Base-by-base conservation (phyloP, 1,140 invertebrate genomes). In the Parasteatoda tepidariorum region DNA sequence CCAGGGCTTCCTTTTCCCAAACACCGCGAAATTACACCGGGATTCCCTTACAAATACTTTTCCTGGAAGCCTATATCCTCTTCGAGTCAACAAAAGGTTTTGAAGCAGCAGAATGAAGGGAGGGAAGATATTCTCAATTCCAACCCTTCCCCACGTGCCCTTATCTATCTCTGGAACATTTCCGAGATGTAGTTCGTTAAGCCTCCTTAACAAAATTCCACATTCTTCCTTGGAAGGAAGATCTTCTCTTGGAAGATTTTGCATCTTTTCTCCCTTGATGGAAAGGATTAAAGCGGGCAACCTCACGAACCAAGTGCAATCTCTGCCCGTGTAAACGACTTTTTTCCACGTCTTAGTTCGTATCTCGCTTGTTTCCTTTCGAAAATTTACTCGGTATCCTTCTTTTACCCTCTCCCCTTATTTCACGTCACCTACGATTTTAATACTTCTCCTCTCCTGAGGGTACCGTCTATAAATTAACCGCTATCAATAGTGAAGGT, bases 31-130 rank as follows among this genome's bases (percentile, higher is more conserved):
- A 79, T 79, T 79, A 68, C 64, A 61, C 64, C 61, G 62, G 54
- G 76, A 79, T 79, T 79, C 62, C 66, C 61, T 31, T 34, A 34
- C 62, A 57, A 79, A 79, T 79, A 79, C 76, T 79, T 79, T 79
- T 48, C 28, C 6, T n/a, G 18, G 22, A 15, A 34, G n/a, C 5
- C 22, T 3, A 13, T n/a, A 30, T 26, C 33, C 70, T 73, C 61
- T 78, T 41, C 61, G 22, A 64, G 59, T 66, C 74, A 78, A 78
- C 74, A 78, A 79, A 79, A 79, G 76, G 76, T 18, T 41, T 68
- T n/a, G 66, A 2, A n/a, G n/a, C 11, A 26, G n/a, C 1, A 22
- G 24, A 22, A 9, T 48, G 7, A 59, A 22, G 2, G 62, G n/a
- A 30, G 54, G 13, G 34, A n/a, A 59, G 15, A 64, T 76, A 64